Evolutionary conservation across 2,888 invertebrate species (phyloP), one percentile per base, ranked within the genome.

Genomic region (Spicauda simplicius): DNA sequence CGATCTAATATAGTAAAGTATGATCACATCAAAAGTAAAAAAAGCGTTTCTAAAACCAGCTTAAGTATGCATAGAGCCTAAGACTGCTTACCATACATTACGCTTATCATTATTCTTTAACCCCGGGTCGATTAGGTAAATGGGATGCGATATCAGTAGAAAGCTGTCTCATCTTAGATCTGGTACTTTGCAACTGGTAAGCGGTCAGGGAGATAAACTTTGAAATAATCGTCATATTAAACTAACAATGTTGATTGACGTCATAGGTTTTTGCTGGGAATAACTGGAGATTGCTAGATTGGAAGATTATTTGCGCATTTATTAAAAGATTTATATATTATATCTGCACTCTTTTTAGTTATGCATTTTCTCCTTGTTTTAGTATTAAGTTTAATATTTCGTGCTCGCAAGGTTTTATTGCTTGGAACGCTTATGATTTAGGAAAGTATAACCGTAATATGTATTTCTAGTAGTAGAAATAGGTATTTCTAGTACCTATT

Each of bases 181-280:
- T 18, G 8, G 14, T 20, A 8, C 52, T 19, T 50, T 50, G 37
- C 37, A 52, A 52, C 64, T 58, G 25, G 58, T 58, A 2, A 25
- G 25, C 25, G 25, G 25, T 25, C 25, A 25, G 25, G 25, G 16
- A 33, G 59, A 66, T 55, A 56, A 55, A 59, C 59, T 55, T 60
- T 66, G 50, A 66, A 66, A 55, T 60, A 66, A 66, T 66, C 60
- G 55, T 55, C 66, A 50, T 60, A 66, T 60, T 66, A 66, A 60
- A 48, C 45, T 60, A 19, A 66, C 66, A 66, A 3, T 33, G 11
- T 25, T 66, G 66, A 66, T 60, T 12, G 60, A 66, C 53, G 53
- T 4, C 54, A 20, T 5, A 20, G 53, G n/a, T 18, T 56, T 37
- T 20, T 50, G 8, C 52, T 19, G 37, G 57, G 37, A 57, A 33